These are phyloP conservation scores for Pituophis catenifer DNA, from an alignment of 2,113 vertebrate genomes.

Conservation along the genomic window DNA sequence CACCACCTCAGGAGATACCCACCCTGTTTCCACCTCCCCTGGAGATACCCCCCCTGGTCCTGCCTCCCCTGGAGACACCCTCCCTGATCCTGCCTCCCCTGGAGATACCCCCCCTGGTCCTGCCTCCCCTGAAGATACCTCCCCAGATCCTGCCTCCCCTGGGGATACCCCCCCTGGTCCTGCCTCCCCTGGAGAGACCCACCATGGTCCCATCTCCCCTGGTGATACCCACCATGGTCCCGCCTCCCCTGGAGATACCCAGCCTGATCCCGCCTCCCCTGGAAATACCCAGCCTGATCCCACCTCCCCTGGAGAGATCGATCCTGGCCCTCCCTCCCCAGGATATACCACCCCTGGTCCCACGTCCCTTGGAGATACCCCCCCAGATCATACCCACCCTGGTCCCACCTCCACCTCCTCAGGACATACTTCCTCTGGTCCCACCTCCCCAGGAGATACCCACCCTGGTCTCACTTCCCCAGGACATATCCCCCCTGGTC, in stretches of 20 bases:
- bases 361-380: neutral
- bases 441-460: too few species aligned
- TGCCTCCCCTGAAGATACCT: neutral
- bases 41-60: neutral
- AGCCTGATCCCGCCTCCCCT: neutral
- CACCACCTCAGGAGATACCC: neutral
- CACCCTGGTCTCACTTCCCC: too few species aligned
- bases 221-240: neutral
- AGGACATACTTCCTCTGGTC: neutral
- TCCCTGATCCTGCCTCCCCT: too few species aligned
- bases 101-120: neutral
- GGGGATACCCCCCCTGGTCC: neutral
- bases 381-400: too few species aligned
- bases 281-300: too few species aligned
- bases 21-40: too few species aligned
- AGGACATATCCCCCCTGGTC: neutral
- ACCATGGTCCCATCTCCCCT: fast-evolving
- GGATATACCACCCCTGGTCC: too few species aligned
- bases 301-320: neutral
- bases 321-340: too few species aligned
- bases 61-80: too few species aligned
- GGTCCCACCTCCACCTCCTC: neutral
- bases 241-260: neutral
- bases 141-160: neutral
- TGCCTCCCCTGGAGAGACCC: too few species aligned